Evolutionary conservation across 2,113 vertebrate genomes (phyloP).

Genomic region (Daboia siamensis): DNA sequence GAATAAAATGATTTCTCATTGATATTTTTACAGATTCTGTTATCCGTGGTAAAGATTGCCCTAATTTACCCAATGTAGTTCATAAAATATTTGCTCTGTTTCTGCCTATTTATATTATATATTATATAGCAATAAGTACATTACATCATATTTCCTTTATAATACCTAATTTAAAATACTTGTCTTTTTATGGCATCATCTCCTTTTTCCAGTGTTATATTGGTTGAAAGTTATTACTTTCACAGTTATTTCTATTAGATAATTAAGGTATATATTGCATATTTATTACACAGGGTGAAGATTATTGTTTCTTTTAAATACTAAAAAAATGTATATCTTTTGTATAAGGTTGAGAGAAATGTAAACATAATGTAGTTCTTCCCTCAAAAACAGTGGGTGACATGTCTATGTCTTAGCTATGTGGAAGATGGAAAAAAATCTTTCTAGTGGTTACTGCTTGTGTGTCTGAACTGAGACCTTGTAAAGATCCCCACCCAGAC

Average conservation of each 20-base stretch:
- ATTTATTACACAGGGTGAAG: background rate
- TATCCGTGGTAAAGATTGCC: background rate
- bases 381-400: background rate
- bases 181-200: background rate
- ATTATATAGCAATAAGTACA: background rate
- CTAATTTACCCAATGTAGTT: background rate
- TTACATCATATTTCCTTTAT: background rate
- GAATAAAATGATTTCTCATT: background rate
- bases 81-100: background rate
- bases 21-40: background rate
- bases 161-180: background rate
- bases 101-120: background rate
- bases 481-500: background rate
- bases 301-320: background rate
- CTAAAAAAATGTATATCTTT: background rate
- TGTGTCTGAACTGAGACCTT: background rate
- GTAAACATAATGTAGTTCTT: background rate
- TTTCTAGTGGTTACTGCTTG: background rate
- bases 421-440: background rate
- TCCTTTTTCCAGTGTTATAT: background rate
- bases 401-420: background rate
- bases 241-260: background rate
- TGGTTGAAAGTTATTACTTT: background rate
- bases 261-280: background rate
- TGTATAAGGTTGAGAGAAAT: background rate